Conservation (phyloP, 2,888 invertebrate species). For the Stenodera caucasica region DNA sequence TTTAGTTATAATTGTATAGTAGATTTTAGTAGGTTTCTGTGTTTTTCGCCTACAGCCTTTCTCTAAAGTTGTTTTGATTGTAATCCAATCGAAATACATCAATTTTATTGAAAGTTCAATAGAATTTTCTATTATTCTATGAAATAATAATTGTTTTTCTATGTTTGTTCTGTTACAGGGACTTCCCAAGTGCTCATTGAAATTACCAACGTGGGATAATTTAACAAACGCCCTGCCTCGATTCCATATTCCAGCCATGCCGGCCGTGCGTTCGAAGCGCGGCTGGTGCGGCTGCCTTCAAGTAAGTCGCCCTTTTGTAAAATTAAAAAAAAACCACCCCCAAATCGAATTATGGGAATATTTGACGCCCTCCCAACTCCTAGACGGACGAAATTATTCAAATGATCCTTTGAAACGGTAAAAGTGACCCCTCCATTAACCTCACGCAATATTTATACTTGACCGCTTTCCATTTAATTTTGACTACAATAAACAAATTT, state of each 20-base stretch:
- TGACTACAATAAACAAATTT: too few relatives aligned
- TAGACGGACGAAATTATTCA: too few relatives aligned
- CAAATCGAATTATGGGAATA: too few relatives aligned
- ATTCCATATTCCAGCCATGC: conserved; percentile 69
- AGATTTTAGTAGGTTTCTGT: conserved; percentile 40
- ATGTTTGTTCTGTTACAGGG: conserved; percentile 63
- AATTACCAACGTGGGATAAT: conserved; percentile 67
- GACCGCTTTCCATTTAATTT: too few relatives aligned
- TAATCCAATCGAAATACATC: conserved; percentile 1
- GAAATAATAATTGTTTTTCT: conserved; percentile 9
- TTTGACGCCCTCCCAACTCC: too few relatives aligned
- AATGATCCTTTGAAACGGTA: too few relatives aligned
- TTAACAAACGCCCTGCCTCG: conserved; percentile 64
- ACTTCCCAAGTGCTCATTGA: conserved; percentile 69
- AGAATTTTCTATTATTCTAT: neutral
- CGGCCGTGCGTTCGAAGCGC: conserved; percentile 69
- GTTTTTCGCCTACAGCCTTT: conserved; percentile 29
- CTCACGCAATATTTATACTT: too few relatives aligned
- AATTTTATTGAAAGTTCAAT: too few relatives aligned
- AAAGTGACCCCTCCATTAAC: too few relatives aligned
- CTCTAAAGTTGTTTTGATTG: neutral
- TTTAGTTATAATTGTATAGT: neutral
- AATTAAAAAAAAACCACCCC: too few relatives aligned
- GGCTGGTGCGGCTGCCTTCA: conserved; percentile 82
- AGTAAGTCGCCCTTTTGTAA: too few relatives aligned